A percentile compares a stretch with the other conserved stretches of the same genome.
Evolutionary conservation across 2,888 invertebrate species (phyloP).

Genomic region (Philopedon plagiatum): DNA sequence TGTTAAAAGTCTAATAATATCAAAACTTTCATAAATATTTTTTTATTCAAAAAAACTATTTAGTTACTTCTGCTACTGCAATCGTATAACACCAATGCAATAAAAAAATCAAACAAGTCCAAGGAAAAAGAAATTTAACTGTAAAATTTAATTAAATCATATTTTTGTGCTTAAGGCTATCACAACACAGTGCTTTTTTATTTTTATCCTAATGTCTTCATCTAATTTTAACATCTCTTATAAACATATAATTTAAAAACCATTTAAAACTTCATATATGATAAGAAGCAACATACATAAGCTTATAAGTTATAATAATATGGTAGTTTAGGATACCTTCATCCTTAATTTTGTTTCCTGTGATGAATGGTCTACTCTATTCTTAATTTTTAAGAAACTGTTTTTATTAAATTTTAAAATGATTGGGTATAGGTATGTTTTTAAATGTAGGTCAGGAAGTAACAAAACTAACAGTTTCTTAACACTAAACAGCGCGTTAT

Average conservation of each 20-base stretch:
- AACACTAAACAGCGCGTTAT: neutral
- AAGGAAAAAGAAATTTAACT: too few relatives aligned
- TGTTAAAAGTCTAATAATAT: too few relatives aligned
- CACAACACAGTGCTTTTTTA: neutral
- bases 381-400: neutral
- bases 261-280: neutral
- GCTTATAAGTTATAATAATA: neutral
- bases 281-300: slow-evolving; percentile 4
- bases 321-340: neutral
- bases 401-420: neutral
- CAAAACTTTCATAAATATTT: too few relatives aligned
- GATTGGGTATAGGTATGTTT: neutral
- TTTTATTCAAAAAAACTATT: too few relatives aligned
- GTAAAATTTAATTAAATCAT: neutral
- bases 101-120: too few relatives aligned
- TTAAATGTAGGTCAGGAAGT: neutral
- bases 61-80: too few relatives aligned
- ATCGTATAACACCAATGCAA: too few relatives aligned
- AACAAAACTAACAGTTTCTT: slow-evolving; percentile 11
- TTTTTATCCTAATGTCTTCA: neutral
- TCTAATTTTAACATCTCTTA: neutral
- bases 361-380: neutral
- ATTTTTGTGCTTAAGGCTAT: neutral
- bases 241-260: neutral
- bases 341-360: neutral